Evolutionary conservation across 2,888 invertebrate species (phyloP), one percentile per base, ranked within the genome.

Genomic region (Mylabris sibirica): DNA sequence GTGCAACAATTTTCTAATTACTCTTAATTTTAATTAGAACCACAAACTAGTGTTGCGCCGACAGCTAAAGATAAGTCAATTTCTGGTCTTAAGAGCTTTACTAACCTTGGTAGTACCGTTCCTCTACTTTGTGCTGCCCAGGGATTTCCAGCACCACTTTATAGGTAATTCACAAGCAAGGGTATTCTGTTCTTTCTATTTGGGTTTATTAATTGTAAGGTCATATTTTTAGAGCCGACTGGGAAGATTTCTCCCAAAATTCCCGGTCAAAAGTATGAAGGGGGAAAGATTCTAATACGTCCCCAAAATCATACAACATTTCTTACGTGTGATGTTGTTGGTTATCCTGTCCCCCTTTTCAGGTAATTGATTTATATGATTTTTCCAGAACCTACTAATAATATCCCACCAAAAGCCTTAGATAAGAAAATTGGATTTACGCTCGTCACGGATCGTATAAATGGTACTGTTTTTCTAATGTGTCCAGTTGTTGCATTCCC

Each of bases 271-370:
- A 83, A 82, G 73, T 83, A 82, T 67, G 83, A 82, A 0, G 83
- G 91, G 79, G 89, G 89, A 82, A 90, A 90, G 84, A 88, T 90
- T 76, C 84, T 88, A 81, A 83, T 83, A 80, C 87, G 88, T 77
- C 83, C 85, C 68, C 83, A 83, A 80, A 85, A 82, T 72, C 83
- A 84, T 76, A 86, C 87, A 75, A 87, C 89, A 72, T 90, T 90
- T 78, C 84, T 92, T 82, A 88, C 89, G 76, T 92, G 92, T 84
- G 89, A 90, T 82, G 88, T 90, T 74, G 89, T 90, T 80, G 91
- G 90, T 79, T 92, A 87, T 83, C 92, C 92, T 72, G 89, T 89
- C 72, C 92, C 92, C 70, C 79, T 88, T 73, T 91, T 89, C 88
- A 91, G 92, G 92, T 92, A 89, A 87, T 22, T 62, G 60, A 44